These are phyloP conservation scores for Brachystomella parvula DNA, from an alignment of 1,140 invertebrate genomes.

Conservation along the genomic window DNA sequence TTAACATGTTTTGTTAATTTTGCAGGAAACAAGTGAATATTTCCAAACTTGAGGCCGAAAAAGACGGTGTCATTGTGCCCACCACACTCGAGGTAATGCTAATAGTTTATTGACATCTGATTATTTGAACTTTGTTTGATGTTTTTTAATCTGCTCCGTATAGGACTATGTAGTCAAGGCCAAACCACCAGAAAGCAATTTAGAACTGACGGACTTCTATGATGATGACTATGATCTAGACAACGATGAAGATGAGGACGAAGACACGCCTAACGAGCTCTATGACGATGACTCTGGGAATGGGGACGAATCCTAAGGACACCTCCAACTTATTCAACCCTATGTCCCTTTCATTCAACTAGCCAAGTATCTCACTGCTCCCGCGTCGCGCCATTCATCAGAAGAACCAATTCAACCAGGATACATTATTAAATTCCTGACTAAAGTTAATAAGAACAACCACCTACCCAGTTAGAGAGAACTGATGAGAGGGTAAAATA, in stretches of 20 bases:
- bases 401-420: too few relatives aligned
- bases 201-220: conserved; percentile 86
- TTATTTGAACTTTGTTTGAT: not conserved
- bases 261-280: conserved; percentile 45
- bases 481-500: too few relatives aligned
- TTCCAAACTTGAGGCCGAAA: conserved; percentile 87
- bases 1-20: conserved; percentile 26
- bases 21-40: conserved; percentile 90
- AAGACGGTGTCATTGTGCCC: conserved; percentile 93
- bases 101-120: not conserved
- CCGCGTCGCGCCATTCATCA: too few relatives aligned
- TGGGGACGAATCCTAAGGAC: conserved; percentile 53
- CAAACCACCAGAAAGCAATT: conserved; percentile 64
- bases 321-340: too few relatives aligned
- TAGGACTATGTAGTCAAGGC: conserved; percentile 90
- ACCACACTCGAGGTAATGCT: conserved; percentile 71
- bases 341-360: too few relatives aligned
- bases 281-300: conserved; percentile 66
- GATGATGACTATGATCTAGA: conserved; percentile 74
- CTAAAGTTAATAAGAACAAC: too few relatives aligned
- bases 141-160: not conserved
- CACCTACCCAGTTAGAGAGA: too few relatives aligned
- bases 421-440: too few relatives aligned
- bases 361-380: too few relatives aligned
- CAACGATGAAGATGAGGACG: conserved; percentile 51